These are phyloP conservation scores for Myotis myotis DNA, from an alignment of 2,797 vertebrate genomes.

Conservation along the genomic window DNA sequence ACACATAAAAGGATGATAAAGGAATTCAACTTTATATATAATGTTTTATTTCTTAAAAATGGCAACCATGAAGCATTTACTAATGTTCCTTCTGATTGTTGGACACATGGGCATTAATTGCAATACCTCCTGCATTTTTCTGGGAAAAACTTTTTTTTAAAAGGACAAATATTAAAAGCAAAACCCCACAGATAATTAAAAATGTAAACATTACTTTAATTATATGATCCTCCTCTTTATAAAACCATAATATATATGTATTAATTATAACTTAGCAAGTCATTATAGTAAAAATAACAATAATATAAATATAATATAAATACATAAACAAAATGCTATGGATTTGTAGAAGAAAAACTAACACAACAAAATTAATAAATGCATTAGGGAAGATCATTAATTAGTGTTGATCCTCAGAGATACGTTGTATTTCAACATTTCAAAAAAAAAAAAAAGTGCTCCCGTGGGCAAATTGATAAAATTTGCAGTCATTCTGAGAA, in stretches of 20 bases:
- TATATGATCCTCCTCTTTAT: neutral
- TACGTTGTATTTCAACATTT: neutral
- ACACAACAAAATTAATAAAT: neutral
- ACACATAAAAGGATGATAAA: neutral
- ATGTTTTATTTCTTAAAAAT: neutral
- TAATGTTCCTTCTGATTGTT: neutral
- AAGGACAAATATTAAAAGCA: neutral
- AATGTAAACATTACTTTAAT: neutral
- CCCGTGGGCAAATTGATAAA: neutral
- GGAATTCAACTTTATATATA: neutral
- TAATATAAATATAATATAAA: neutral
- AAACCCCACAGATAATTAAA: neutral
- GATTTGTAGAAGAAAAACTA: neutral
- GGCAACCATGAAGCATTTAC: neutral
- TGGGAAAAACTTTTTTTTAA: neutral
- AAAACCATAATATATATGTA: neutral
- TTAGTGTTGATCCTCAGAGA: neutral
- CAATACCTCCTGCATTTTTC: neutral
- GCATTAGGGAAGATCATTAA: neutral
- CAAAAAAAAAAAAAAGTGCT: neutral
- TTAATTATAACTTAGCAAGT: neutral
- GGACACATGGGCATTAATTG: neutral
- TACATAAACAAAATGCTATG: neutral
- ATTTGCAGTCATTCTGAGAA: neutral
- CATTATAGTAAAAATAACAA: neutral